phyloP scores from a whole-genome alignment of 2,113 vertebrate species.

The Dascyllus trimaculatus region DNA sequence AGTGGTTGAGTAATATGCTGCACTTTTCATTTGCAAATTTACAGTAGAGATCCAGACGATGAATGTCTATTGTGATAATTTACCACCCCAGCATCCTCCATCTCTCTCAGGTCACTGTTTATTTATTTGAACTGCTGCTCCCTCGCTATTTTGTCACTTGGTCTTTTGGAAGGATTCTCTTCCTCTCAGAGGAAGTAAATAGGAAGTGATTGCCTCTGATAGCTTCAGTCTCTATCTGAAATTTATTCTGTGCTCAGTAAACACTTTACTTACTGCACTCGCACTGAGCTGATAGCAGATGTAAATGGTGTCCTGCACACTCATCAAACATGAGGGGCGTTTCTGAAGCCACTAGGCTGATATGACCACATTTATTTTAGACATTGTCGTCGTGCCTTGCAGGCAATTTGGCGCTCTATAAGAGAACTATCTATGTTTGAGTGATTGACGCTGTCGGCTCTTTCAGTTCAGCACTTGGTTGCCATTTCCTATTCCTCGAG shows the following conservation, averaged over 20 bases:
- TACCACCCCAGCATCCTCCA: too few relatives aligned
- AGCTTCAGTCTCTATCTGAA: not conserved
- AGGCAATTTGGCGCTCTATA: not conserved
- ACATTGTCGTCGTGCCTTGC: too few relatives aligned
- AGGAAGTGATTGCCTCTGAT: not conserved
- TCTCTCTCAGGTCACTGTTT: not conserved
- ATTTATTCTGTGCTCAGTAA: not conserved
- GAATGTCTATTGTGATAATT: too few relatives aligned
- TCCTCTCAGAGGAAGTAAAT: not conserved
- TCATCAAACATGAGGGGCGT: not conserved
- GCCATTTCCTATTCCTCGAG: conserved; percentile 10
- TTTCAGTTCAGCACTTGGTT: conserved; percentile 7
- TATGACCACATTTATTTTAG: too few relatives aligned
- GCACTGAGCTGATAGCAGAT: not conserved
- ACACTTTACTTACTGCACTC: not conserved
- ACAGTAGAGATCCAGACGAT: too few relatives aligned
- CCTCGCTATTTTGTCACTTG: not conserved
- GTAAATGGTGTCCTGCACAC: not conserved
- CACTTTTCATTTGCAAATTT: not conserved
- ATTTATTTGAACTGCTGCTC: conserved; percentile 4
- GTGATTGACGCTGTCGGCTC: not conserved
- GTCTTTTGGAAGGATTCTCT: not conserved
- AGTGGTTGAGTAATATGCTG: not conserved
- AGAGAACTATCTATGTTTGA: not conserved
- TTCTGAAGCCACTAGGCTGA: not conserved